Base-by-base conservation (phyloP, 2,113 vertebrate species). In the Corythoichthys haematopterus region DNA sequence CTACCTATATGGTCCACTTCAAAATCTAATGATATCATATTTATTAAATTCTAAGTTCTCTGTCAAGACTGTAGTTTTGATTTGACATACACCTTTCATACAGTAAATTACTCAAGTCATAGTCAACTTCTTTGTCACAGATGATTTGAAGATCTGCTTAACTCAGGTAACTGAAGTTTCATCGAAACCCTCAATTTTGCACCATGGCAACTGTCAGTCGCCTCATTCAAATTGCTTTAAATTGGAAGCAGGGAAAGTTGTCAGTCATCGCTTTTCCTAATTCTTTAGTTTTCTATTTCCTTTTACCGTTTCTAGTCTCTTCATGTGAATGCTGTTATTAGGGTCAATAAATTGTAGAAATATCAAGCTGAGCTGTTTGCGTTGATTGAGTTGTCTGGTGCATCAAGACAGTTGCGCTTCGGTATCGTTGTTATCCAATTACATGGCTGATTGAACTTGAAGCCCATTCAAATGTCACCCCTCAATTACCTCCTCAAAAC, bases 401-500 rank as follows among this genome's bases (percentile, higher is more conserved):
- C 28, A 62, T 66, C 69, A 66, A 70, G 77, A 68, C 43, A 68
- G 67, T 40, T n/a, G 28, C 8, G 35, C 68, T 60, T 80, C 57
- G 66, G 47, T 37, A 77, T 77, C 45, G 77, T 70, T 53, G 64
- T 78, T 68, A 78, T 78, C 69, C 64, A 38, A 66, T 80, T 68
- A 83, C 55, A 68, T 63, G 65, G 71, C 46, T 82, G 77, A 77
- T 73, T 82, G 53, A 73, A 65, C 73, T 4, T 64, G 35, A 76
- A 59, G 66, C 59, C 75, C 50, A 43, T 33, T 46, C 20, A 45
- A 28, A 38, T 70, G 37, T 64, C 37, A 56, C 37, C 43, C 36
- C 2, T 53, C 36, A 62, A 62, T 62, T 62, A 62, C 43, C 60
- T 33, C n/a, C 60, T 62, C 60, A 46, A 62, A 62, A n/a, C 46